Conservation (phyloP, 2,888 invertebrate genomes). For the Rhimphoctona megacephalus region DNA sequence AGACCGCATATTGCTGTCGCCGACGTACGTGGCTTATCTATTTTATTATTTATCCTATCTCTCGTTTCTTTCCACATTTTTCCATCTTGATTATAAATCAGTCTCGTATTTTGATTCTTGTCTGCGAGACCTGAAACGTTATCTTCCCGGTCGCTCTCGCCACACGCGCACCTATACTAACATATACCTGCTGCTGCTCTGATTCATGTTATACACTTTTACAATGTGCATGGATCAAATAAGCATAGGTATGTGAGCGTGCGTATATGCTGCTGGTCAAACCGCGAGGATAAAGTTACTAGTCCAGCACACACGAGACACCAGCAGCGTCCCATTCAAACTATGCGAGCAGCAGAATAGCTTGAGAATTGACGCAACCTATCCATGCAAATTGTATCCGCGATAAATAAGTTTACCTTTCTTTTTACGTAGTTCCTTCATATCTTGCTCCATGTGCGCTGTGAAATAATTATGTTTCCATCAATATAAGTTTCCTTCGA, state of each 20-base stretch:
- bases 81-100: conserved; percentile 18
- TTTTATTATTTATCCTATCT: conserved; percentile 50
- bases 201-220: conserved; percentile 33
- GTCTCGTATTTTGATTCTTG: conserved; percentile 25
- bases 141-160: conserved; percentile 52
- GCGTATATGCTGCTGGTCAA: conserved; percentile 29
- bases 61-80: conserved; percentile 22
- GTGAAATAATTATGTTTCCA: not conserved
- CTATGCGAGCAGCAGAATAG: not conserved
- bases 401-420: not conserved
- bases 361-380: conserved; percentile 2
- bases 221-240: conserved; percentile 32
- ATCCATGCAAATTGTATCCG: not conserved
- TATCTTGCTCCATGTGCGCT: not conserved
- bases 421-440: not conserved
- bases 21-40: conserved; percentile 28
- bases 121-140: conserved; percentile 58
- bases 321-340: not conserved
- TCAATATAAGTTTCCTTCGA: not conserved
- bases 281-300: conserved; percentile 62
- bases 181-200: not conserved
- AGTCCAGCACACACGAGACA: conserved; percentile 12
- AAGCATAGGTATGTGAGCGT: conserved; percentile 15
- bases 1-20: conserved; percentile 37
- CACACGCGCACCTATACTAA: conserved; percentile 20